Evolutionary conservation across 2,888 invertebrate genomes (phyloP).

Genomic region (Campoplex nolae): DNA sequence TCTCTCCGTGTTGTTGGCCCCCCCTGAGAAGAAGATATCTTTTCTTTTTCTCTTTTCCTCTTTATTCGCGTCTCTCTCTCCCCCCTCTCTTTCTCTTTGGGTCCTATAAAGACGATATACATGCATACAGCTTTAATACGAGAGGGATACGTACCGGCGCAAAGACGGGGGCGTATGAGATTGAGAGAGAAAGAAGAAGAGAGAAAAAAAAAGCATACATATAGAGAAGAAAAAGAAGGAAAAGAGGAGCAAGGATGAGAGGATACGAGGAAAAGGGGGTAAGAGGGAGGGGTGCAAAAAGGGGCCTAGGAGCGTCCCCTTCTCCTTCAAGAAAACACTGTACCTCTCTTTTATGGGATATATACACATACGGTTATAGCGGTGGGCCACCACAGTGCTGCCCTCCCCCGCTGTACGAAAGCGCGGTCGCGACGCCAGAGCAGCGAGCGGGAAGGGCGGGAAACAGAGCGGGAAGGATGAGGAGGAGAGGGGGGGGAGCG

Average conservation of each 20-base stretch:
- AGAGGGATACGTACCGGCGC: slow-evolving; percentile 51
- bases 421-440: slow-evolving; percentile 47
- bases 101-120: slow-evolving; percentile 52
- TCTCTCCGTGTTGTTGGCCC: slow-evolving; percentile 60
- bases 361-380: slow-evolving; percentile 40
- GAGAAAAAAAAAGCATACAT: slow-evolving; percentile 15
- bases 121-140: slow-evolving; percentile 49
- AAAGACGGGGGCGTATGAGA: slow-evolving; percentile 66
- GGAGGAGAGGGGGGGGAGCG: slow-evolving; percentile 73
- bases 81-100: slow-evolving; percentile 36
- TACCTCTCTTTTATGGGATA: slow-evolving; percentile 42
- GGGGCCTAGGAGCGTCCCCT: slow-evolving; percentile 39
- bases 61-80: neutral
- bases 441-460: slow-evolving; percentile 15
- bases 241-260: slow-evolving; percentile 34
- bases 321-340: slow-evolving; percentile 31
- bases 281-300: slow-evolving; percentile 23
- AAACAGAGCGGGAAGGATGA: slow-evolving; percentile 28
- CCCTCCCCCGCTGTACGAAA: slow-evolving; percentile 38
- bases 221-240: slow-evolving; percentile 25
- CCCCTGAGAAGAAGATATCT: slow-evolving; percentile 50
- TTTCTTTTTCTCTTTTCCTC: slow-evolving; percentile 9
- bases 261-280: slow-evolving; percentile 31
- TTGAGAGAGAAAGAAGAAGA: slow-evolving; percentile 16
- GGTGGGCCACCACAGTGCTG: slow-evolving; percentile 47